Evolutionary conservation across 2,888 invertebrate genomes (phyloP).

Genomic region (Drosophila paranaensis): DNA sequence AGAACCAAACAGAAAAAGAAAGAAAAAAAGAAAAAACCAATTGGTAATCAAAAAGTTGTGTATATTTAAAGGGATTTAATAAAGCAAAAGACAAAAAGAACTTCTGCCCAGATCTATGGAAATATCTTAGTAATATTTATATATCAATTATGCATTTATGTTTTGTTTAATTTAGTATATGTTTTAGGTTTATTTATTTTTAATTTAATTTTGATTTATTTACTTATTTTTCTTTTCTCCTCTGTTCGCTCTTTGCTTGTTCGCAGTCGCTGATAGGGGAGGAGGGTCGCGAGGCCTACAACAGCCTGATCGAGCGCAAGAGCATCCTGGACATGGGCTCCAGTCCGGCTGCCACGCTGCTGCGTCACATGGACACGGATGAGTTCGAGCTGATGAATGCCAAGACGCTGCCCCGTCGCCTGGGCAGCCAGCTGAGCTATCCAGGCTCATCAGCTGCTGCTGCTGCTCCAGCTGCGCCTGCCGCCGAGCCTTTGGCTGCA

Average conservation of each 20-base stretch:
- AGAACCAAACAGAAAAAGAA: slow-evolving; percentile 63
- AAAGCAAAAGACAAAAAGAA: slow-evolving; percentile 53
- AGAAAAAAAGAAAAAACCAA: slow-evolving; percentile 48
- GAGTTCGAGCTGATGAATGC: slow-evolving; percentile 81
- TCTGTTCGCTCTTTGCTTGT: slow-evolving; percentile 1
- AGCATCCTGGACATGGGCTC: slow-evolving; percentile 75
- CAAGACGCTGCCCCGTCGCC: slow-evolving; percentile 82
- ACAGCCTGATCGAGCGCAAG: slow-evolving; percentile 94
- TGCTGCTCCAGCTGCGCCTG: background rate
- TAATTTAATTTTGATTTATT: slow-evolving; percentile 33
- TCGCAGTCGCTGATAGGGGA: slow-evolving; percentile 92
- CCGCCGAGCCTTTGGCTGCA: slow-evolving; percentile 8
- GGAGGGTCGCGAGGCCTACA: slow-evolving; percentile 96
- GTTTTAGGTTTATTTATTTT: background rate
- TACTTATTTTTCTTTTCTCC: slow-evolving; percentile 1
- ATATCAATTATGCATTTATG: background rate
- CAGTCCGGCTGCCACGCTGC: slow-evolving; percentile 75
- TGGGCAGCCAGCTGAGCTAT: slow-evolving; percentile 53
- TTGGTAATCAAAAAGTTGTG: slow-evolving; percentile 77
- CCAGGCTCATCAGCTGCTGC: slow-evolving; percentile 11
- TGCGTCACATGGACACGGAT: slow-evolving; percentile 82
- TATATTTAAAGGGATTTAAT: slow-evolving; percentile 79
- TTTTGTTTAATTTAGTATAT: background rate
- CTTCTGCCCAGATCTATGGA: background rate
- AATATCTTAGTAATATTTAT: background rate